Percentiles rank a stretch among this genome's conserved stretches.
Evolutionary conservation across 2,113 vertebrate species (phyloP).

Genomic region (Pantherophis guttatus): DNA sequence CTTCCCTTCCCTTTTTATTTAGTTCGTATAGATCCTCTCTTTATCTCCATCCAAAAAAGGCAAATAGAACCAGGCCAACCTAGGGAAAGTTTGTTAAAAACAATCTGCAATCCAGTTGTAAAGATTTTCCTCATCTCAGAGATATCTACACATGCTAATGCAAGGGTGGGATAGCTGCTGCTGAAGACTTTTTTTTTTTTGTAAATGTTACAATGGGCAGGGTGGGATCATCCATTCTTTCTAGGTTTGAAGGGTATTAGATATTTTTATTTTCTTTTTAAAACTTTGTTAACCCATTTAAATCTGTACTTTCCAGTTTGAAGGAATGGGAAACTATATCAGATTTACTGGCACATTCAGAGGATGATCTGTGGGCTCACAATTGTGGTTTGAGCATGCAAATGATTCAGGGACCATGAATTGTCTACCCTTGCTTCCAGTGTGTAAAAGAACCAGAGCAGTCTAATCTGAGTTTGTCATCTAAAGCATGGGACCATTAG

Average conservation of each 20-base stretch:
- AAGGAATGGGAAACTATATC: neutral
- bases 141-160: neutral
- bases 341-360: neutral
- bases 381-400: neutral
- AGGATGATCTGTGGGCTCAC: neutral
- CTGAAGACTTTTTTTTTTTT: neutral
- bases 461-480: neutral
- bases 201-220: neutral
- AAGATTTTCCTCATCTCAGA: neutral
- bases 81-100: neutral
- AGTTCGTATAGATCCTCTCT: neutral
- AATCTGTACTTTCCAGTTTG: neutral
- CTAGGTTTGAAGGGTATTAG: neutral
- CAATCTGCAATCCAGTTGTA: neutral
- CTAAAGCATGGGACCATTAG: neutral
- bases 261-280: neutral
- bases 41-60: neutral
- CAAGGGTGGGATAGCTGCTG: neutral
- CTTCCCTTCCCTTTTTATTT: neutral
- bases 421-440: neutral
- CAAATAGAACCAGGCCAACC: neutral
- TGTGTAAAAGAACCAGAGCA: neutral
- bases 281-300: neutral
- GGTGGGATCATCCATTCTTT: neutral
- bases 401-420: neutral